Evolutionary conservation across 2,797 vertebrate genomes (phyloP).

Genomic region (Urosaurus nigricauda): DNA sequence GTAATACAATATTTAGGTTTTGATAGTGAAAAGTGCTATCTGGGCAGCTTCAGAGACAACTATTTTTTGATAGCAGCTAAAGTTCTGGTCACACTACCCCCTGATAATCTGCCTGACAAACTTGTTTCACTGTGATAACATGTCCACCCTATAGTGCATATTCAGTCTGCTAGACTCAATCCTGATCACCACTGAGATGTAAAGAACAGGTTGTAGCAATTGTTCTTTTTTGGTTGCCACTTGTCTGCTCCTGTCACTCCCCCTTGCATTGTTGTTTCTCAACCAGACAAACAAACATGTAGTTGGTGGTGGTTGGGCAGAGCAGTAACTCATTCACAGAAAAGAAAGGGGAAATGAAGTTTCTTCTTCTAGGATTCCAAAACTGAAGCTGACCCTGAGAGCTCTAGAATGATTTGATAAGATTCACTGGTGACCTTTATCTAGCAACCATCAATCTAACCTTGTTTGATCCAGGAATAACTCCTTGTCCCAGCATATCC

Average conservation of each 20-base stretch:
- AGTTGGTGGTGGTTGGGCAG: neutral
- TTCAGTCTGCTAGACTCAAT: neutral
- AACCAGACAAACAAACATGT: neutral
- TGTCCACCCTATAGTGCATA: neutral
- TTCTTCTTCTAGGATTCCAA: neutral
- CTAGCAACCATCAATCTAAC: neutral
- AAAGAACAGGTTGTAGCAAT: neutral
- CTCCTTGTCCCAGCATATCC: too few species aligned
- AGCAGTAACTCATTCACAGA: neutral
- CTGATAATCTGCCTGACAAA: neutral
- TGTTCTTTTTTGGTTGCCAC: neutral
- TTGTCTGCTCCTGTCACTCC: neutral
- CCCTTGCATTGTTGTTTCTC: too few species aligned
- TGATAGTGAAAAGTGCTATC: neutral
- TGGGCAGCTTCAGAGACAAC: neutral
- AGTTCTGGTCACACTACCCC: neutral
- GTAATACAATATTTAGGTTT: neutral
- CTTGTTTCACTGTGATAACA: neutral
- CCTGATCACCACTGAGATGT: neutral
- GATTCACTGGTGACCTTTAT: neutral
- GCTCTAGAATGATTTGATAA: neutral
- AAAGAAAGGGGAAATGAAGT: too few species aligned
- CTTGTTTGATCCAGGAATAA: neutral
- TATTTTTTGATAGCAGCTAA: neutral
- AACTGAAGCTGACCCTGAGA: neutral